Base-by-base conservation (phyloP, 2,797 vertebrate genomes). In the Tragopan temminckii region DNA sequence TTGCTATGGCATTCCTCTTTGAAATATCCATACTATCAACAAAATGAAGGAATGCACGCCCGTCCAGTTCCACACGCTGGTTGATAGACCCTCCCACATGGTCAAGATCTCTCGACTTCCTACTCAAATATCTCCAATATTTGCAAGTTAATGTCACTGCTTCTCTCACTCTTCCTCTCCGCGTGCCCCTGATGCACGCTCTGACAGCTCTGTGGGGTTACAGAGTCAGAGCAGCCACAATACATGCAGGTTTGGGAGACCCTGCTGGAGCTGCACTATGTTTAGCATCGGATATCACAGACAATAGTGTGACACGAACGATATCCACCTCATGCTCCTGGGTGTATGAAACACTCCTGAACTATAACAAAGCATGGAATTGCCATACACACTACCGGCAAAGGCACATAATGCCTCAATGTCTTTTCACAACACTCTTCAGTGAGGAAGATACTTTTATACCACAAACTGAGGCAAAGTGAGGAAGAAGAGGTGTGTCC, bases 181-280 rank as follows among this genome's bases (percentile, higher is more conserved):
- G 17, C 36, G 24, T 15, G 29, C 15, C 19, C 15, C 27, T 20
- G 1, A 12, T 8, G 4, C 0, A 0, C 43, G 5, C 33, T 85
- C n/a, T 36, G 13, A 20, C 43, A 33, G 15, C 9, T 57, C 31
- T 58, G 33, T 1, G 5, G 29, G 15, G 11, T 43, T 38, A 20
- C 21, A 27, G 15, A 33, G 35, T 7, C 40, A 36, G 17, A 29
- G 20, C 3, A 38, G 20, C 16, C 43, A 9, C 0, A 0, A 7
- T 21, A 9, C 1, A 0, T 1, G 1, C 33, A 11, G 29, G 6
- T 21, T 1, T 8, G 23, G 19, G 11, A 64, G 63, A 7, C 9
- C 15, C 40, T 36, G 11, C 21, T 52, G 59, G 24, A 40, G 7
- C 36, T 4, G 1, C 11, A 27, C 29, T 3, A 0, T 11, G 25